Evolutionary conservation across 2,888 invertebrate species (phyloP).

Genomic region (Chaetogeoica ovagalla): DNA sequence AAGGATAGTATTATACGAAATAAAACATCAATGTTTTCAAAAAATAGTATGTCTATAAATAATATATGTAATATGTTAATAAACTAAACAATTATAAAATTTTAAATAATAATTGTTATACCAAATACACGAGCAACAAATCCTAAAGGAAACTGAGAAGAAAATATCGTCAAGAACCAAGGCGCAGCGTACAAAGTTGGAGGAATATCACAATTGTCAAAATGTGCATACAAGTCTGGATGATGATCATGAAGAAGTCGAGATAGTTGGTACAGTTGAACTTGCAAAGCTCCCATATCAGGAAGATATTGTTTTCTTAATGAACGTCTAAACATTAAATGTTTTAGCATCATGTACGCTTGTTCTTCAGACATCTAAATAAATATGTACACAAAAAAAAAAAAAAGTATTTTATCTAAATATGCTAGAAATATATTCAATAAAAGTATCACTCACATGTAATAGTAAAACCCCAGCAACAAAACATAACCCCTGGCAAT

Average conservation of each 20-base stretch:
- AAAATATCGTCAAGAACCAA: slow-evolving; percentile 94
- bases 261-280: slow-evolving; percentile 89
- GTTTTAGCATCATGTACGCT: slow-evolving; percentile 83
- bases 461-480: slow-evolving; percentile 90
- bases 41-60: slow-evolving; percentile 79
- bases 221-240: slow-evolving; percentile 82
- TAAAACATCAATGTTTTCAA: slow-evolving; percentile 83
- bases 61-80: slow-evolving; percentile 19
- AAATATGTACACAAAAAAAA: slow-evolving; percentile 61
- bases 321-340: slow-evolving; percentile 88
- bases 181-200: slow-evolving; percentile 95
- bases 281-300: slow-evolving; percentile 92
- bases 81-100: neutral
- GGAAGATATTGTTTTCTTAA: slow-evolving; percentile 88
- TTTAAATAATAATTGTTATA: slow-evolving; percentile 60
- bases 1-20: slow-evolving; percentile 87
- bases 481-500: slow-evolving; percentile 95
- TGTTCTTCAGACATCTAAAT: slow-evolving; percentile 88
- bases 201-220: slow-evolving; percentile 85
- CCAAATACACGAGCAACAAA: slow-evolving; percentile 94
- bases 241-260: slow-evolving; percentile 85
- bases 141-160: slow-evolving; percentile 93
- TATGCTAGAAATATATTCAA: neutral
- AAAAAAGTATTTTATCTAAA: slow-evolving; percentile 26
- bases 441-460: slow-evolving; percentile 71